Base-by-base conservation (phyloP, 2,113 vertebrate species). In the Orcinus orca region DNA sequence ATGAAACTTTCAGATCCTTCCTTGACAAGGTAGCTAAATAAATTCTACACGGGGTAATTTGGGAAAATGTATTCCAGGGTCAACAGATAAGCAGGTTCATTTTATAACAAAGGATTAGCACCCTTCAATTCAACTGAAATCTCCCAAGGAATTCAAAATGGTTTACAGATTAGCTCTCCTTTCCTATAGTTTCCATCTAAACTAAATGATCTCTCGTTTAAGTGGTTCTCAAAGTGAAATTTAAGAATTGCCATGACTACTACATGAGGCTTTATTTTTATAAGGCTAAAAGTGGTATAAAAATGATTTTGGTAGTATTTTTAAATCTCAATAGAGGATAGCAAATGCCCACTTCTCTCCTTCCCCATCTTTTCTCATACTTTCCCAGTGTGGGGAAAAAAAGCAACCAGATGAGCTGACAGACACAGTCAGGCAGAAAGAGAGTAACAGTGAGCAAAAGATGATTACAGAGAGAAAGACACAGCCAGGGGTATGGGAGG, bases 61-160 rank as follows among this genome's bases (percentile, higher is more conserved):
- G 14, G 26, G 26, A 26, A 86, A 92, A 96, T 38, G 20, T 67
- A 91, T 86, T 50, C 5, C 55, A 53, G 25, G 85, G 20, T 79
- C 15, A 94, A 74, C 4, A 62, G 58, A 71, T 33, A 85, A 88
- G 62, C 26, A 83, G 4, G 76, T 71, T 84, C 41, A 96, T 65
- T 96, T 96, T 86, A 87, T 93, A 80, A 41, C 55, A 29, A 60
- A 91, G 25, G n/a, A 88, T 76, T 87, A 77, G 31, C 33, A 77
- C 15, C 14, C 31, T 86, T 84, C n/a, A 73, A 47, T 89, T 89
- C 20, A 85, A 33, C 1, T 83, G 26, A 95, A 90, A 80, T 90
- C 14, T 90, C n/a, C 13, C 1, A 58, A 68, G 17, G 20, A 96
- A 95, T 90, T 92, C 36, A 93, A 93, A 95, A 33, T 76, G 31